Evolutionary conservation across 2,797 vertebrate genomes (phyloP).

Genomic region (Galago senegalensis): DNA sequence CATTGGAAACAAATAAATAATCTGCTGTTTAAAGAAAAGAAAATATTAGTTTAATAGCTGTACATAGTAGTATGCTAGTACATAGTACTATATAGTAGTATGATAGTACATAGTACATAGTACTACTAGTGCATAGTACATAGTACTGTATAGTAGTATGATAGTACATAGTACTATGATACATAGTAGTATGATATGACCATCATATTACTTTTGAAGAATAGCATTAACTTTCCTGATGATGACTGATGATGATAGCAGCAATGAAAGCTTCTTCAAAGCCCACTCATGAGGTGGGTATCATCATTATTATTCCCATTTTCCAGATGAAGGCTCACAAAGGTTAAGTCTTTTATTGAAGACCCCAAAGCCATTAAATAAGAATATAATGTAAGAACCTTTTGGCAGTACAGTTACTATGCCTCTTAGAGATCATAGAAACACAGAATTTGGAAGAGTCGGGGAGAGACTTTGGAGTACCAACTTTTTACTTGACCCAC

Average conservation of each 20-base stretch:
- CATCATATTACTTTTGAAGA: not conserved
- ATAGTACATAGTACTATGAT: too few species aligned
- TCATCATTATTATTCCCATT: not conserved
- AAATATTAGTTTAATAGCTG: not conserved
- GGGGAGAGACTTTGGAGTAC: not conserved
- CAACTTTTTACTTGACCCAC: not conserved
- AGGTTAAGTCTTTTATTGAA: not conserved
- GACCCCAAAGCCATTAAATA: not conserved
- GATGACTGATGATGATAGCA: not conserved
- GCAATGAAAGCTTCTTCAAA: not conserved
- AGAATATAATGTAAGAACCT: not conserved
- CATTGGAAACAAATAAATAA: not conserved
- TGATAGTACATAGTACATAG: too few species aligned
- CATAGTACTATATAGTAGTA: too few species aligned
- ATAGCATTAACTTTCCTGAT: not conserved
- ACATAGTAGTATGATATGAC: too few species aligned
- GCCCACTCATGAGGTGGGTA: not conserved
- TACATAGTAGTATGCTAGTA: too few species aligned
- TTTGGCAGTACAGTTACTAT: not conserved
- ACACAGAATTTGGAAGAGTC: not conserved
- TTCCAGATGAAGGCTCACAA: not conserved
- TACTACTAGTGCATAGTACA: too few species aligned
- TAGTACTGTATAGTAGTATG: too few species aligned
- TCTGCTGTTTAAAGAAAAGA: not conserved
- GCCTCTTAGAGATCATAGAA: not conserved